These are phyloP conservation scores for Podarcis raffonei DNA, from an alignment of 2,113 vertebrate genomes.

Conservation along the genomic window DNA sequence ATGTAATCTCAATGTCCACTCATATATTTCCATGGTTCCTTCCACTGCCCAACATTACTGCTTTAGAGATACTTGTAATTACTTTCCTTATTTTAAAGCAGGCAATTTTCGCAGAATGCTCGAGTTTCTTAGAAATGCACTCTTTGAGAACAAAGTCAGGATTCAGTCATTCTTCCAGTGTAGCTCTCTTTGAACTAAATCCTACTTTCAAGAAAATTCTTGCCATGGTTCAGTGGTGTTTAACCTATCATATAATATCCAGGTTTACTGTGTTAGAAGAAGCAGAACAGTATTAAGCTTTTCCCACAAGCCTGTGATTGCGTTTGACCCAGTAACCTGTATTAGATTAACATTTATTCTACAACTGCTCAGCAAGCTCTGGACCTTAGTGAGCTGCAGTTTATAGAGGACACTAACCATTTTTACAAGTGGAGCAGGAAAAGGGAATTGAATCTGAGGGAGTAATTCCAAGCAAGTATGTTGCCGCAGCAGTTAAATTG, in stretches of 20 bases:
- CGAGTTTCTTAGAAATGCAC: conserved; percentile 68
- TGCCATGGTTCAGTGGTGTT: conserved; percentile 84
- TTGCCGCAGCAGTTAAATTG: conserved; percentile 81
- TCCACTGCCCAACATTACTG: conserved; percentile 41
- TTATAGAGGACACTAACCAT: conserved; percentile 84
- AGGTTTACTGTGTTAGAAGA: conserved; percentile 86
- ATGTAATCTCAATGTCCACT: conserved; percentile 28
- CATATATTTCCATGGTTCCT: conserved; percentile 60
- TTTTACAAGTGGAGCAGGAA: conserved; percentile 86
- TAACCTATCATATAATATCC: conserved; percentile 89
- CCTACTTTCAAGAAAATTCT: conserved; percentile 84
- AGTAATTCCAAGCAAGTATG: conserved; percentile 83
- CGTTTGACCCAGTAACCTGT: conserved; percentile 88
- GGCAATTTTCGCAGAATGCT: conserved; percentile 71
- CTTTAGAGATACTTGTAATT: conserved; percentile 64
- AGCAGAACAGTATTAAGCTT: conserved; percentile 88
- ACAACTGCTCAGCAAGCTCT: conserved; percentile 81
- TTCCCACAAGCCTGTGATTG: conserved; percentile 87
- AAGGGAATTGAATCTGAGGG: conserved; percentile 85
- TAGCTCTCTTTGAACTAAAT: conserved; percentile 84
- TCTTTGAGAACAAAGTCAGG: conserved; percentile 79
- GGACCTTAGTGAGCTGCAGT: conserved; percentile 80
- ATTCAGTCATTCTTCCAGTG: conserved; percentile 80
- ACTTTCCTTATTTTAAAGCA: conserved; percentile 58
- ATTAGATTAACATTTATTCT: conserved; percentile 91